phyloP scores from a whole-genome alignment of 2,888 invertebrate species.

The Tenthredo livida region DNA sequence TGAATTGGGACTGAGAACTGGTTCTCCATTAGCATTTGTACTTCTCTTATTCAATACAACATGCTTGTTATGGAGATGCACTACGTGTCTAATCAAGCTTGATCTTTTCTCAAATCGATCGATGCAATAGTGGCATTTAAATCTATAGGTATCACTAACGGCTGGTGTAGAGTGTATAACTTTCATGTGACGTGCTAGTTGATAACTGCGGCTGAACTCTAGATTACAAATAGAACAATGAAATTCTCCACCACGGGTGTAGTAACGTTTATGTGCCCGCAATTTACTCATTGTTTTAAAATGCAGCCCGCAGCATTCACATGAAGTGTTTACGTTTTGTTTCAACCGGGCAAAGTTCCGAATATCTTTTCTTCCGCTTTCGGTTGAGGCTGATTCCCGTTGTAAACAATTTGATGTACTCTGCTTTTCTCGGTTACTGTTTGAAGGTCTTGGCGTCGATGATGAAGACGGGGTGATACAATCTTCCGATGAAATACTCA shows the following conservation, averaged over 20 bases:
- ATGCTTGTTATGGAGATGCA: slow-evolving; percentile 19
- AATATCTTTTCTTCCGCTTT: neutral
- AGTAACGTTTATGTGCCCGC: slow-evolving; percentile 19
- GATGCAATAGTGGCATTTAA: slow-evolving; percentile 18
- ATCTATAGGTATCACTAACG: neutral
- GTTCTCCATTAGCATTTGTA: neutral
- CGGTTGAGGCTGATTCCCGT: neutral
- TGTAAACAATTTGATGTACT: neutral
- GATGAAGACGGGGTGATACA: neutral
- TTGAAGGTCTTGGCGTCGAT: neutral
- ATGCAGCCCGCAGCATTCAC: slow-evolving; percentile 13
- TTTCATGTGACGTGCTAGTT: slow-evolving; percentile 1
- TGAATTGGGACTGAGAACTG: neutral
- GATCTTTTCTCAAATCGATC: neutral
- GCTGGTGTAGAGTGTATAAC: neutral
- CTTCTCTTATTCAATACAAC: neutral
- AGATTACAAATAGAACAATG: neutral
- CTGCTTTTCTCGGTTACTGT: neutral
- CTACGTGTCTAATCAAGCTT: neutral
- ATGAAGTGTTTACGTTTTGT: neutral
- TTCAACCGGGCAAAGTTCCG: neutral
- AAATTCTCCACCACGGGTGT: neutral
- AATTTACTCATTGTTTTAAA: neutral
- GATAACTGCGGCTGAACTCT: neutral
- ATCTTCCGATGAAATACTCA: neutral